Evolutionary conservation across 2,888 invertebrate genomes (phyloP).

Genomic region (Eilema griseolum): DNA sequence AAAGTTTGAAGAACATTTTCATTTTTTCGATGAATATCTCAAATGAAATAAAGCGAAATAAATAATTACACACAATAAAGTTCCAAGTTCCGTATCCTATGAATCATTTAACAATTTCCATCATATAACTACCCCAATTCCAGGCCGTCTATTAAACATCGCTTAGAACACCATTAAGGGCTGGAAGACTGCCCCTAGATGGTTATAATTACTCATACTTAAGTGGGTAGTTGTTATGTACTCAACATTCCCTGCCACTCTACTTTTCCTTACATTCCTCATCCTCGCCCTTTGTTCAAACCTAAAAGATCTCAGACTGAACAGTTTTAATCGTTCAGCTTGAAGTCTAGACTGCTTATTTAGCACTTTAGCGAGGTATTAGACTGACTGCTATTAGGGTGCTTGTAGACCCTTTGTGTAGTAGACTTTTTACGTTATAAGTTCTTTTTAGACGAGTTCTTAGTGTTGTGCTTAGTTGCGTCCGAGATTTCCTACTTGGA

Average conservation of each 20-base stretch:
- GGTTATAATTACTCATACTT: constrained; percentile 40
- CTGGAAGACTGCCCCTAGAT: background rate
- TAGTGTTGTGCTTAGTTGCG: too few relatives aligned
- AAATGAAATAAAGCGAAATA: background rate
- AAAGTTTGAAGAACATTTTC: too few relatives aligned
- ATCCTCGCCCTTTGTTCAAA: constrained; percentile 43
- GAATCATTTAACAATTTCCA: background rate
- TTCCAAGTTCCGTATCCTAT: background rate
- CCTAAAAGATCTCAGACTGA: constrained; percentile 36
- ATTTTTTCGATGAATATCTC: too few relatives aligned
- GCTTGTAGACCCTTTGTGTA: too few relatives aligned
- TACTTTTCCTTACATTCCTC: constrained; percentile 22
- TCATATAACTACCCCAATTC: background rate
- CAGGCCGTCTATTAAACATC: background rate
- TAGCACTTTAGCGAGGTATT: constrained; percentile 26
- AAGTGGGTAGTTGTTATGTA: constrained; percentile 9
- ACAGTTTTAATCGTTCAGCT: constrained; percentile 29
- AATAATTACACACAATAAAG: background rate
- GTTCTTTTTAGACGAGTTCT: too few relatives aligned
- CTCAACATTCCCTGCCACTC: constrained; percentile 1
- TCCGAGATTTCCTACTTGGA: too few relatives aligned
- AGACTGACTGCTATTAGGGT: constrained; percentile 20
- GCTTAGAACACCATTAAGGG: background rate
- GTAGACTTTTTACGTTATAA: too few relatives aligned
- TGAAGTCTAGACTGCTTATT: constrained; percentile 39